A percentile compares a stretch with the other conserved stretches of the same genome.
Evolutionary conservation across 2,888 invertebrate genomes (phyloP).

Genomic region (Aproaerema taeniolella): DNA sequence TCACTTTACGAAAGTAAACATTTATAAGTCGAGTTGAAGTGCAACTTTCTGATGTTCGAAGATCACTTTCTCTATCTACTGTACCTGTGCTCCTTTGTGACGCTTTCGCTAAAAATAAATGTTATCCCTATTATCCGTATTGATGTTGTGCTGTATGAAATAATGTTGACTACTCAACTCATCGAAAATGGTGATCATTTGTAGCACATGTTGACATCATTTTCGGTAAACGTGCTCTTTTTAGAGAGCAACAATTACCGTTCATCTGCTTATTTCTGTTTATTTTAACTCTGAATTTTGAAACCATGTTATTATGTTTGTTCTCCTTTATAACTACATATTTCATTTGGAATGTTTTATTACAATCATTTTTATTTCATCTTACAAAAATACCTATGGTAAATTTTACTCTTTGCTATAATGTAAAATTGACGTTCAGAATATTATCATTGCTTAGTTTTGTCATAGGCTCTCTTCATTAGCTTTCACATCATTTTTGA

Average conservation of each 20-base stretch:
- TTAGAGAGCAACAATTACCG: slow-evolving; percentile 27
- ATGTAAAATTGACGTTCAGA: slow-evolving; percentile 64
- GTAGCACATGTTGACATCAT: slow-evolving; percentile 32
- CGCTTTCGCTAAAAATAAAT: slow-evolving; percentile 58
- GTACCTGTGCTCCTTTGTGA: slow-evolving; percentile 47
- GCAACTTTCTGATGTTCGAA: slow-evolving; percentile 27
- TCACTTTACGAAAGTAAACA: not conserved
- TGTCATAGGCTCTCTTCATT: slow-evolving; percentile 46
- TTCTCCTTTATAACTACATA: slow-evolving; percentile 30
- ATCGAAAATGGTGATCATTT: slow-evolving; percentile 57
- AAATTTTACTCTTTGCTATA: slow-evolving; percentile 52
- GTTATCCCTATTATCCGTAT: slow-evolving; percentile 36
- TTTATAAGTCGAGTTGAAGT: slow-evolving; percentile 29
- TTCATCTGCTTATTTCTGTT: slow-evolving; percentile 38
- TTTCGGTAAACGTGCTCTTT: too few relatives aligned
- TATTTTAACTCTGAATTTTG: slow-evolving; percentile 24
- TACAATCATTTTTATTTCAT: slow-evolving; percentile 23
- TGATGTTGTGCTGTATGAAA: slow-evolving; percentile 54
- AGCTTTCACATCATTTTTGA: slow-evolving; percentile 64
- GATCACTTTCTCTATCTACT: slow-evolving; percentile 32
- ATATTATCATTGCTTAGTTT: slow-evolving; percentile 46
- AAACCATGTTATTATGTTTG: slow-evolving; percentile 22
- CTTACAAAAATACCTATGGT: slow-evolving; percentile 26
- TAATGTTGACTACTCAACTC: slow-evolving; percentile 37
- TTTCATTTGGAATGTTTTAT: slow-evolving; percentile 31